Base-by-base conservation (phyloP, 2,888 invertebrate species). In the Oxytorus armatus region DNA sequence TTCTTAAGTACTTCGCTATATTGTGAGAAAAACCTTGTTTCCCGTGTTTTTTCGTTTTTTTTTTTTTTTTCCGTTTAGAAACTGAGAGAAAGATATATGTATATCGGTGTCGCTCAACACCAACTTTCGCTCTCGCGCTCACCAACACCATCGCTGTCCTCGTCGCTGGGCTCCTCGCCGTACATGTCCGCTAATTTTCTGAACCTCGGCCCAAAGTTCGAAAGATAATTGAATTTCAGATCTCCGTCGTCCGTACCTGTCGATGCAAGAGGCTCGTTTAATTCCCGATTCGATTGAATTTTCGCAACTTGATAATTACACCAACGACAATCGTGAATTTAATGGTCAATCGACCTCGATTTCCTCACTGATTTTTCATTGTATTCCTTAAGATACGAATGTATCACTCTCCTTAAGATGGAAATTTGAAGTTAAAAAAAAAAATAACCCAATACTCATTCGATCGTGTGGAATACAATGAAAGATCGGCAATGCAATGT, bases 201-300 rank as follows among this genome's bases (percentile, higher is more conserved):
- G 95, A 98, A 98, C 83, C 98, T 95, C n/a, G 98, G 98, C 59
- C 98, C 98, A 92, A 98, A 98, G 91, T 97, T 97, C 53, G 97
- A 97, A 86, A 98, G 93, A 91, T 98, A 98, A 92, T 98, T 98
- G 93, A 98, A 98, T 92, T 97, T 97, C 86, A 97, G 94, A 92
- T 98, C 98, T 81, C 97, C 97, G 89, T 98, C 98, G 91, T 97
- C 97, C 81, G 97, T 97, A 89, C 95, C 96, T 94, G 92, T 1
- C 82, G 83, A 61, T 33, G 7, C 21, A 55, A 21, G 53, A 53
- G 39, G 49, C 47, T 47, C 14, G 61, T 73, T 44, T 23, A 74
- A 36, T 61, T 16, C 18, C 29, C 16, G 36, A 42, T 68, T n/a
- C 2, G 69, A 61, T 39, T 0, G 29, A 74, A 68, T 55, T 25